Percentiles rank a stretch among this genome's conserved stretches.
These are phyloP conservation scores for Syngnathoides biaculeatus DNA, from an alignment of 2,113 vertebrate species.

Conservation along the genomic window DNA sequence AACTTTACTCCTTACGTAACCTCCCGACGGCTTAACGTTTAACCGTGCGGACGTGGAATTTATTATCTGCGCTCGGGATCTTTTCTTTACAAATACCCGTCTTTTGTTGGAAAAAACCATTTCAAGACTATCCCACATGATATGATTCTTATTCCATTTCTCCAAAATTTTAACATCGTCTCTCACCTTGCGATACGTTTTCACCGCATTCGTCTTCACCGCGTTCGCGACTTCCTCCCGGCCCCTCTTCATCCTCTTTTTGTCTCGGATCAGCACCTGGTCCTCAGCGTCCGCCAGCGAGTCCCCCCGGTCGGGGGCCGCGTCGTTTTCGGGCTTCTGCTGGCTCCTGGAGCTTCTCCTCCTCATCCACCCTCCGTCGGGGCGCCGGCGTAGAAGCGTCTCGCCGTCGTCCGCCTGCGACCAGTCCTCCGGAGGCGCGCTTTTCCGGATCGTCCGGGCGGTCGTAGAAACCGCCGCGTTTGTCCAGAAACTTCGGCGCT, in stretches of 20 bases:
- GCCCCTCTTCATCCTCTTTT: conserved; percentile 43
- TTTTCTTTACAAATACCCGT: too few relatives aligned
- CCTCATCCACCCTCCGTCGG: conserved; percentile 66
- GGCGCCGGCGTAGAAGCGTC: conserved; percentile 58
- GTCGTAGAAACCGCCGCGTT: conserved; percentile 69
- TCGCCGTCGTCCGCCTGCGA: conserved; percentile 67
- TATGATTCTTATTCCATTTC: too few relatives aligned
- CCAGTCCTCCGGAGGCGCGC: not conserved
- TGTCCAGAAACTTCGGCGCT: conserved; percentile 72
- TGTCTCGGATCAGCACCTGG: conserved; percentile 54
- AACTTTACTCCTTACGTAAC: conserved; percentile 51
- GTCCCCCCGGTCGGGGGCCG: conserved; percentile 16
- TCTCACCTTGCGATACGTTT: conserved; percentile 72
- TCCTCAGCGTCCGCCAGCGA: conserved; percentile 45
- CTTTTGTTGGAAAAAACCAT: too few relatives aligned
- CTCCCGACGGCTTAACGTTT: conserved; percentile 31
- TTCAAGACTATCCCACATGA: too few relatives aligned
- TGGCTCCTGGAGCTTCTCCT: conserved; percentile 65
- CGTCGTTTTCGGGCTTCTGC: too few relatives aligned
- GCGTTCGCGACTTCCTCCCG: conserved; percentile 60
- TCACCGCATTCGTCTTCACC: conserved; percentile 64
- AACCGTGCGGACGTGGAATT: conserved; percentile 21
- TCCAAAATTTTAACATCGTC: not conserved
- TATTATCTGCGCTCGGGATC: not conserved
- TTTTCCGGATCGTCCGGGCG: conserved; percentile 67